A percentile compares a stretch with the other conserved stretches of the same genome.
phyloP scores from a whole-genome alignment of 2,797 vertebrate genomes.

The Halcyon smyrnensis region DNA sequence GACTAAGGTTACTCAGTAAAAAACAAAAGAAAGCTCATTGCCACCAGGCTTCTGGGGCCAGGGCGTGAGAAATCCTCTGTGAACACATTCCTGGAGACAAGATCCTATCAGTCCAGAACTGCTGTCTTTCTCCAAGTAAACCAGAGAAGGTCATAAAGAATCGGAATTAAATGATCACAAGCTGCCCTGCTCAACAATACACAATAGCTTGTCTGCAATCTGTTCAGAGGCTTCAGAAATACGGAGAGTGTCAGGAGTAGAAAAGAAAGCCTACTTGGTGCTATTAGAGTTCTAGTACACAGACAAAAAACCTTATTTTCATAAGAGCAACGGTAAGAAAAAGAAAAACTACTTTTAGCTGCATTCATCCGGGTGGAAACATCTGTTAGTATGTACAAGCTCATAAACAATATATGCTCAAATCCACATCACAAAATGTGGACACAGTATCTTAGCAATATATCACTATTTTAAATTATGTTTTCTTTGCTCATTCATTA shows the following conservation, averaged over 20 bases:
- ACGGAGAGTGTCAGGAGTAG: neutral
- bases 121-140: neutral
- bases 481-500: neutral
- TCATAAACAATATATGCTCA: neutral
- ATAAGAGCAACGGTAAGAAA: neutral
- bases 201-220: neutral
- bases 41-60: fast-evolving
- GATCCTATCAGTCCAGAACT: neutral
- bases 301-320: neutral
- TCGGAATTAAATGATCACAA: neutral
- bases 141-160: neutral
- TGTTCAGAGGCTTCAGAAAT: neutral
- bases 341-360: neutral
- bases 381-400: neutral
- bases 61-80: neutral
- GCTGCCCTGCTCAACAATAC: neutral
- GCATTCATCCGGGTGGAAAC: neutral
- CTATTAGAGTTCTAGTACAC: neutral
- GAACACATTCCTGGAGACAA: neutral
- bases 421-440: neutral
- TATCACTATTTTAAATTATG: fast-evolving
- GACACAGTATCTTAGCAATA: neutral
- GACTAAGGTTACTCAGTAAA: neutral
- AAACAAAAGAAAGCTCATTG: neutral
- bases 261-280: neutral